Base-by-base conservation (phyloP, 2,888 invertebrate species). In the Epistrophe eligans region DNA sequence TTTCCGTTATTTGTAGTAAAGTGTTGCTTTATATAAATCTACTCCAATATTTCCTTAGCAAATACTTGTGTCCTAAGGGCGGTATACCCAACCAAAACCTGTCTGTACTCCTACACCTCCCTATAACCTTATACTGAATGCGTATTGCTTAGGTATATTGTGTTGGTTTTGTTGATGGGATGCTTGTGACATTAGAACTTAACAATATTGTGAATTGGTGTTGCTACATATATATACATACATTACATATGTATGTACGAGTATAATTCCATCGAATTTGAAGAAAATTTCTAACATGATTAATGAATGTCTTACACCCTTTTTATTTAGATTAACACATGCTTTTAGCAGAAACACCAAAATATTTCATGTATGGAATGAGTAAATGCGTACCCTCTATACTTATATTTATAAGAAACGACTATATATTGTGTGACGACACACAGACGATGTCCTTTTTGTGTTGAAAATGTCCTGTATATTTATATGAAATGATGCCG, bases 1-100 rank as follows among this genome's bases (percentile, higher is more conserved):
- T 52, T 70, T 73, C 66, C 67, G 38, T 76, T 71, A 84, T 76
- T 84, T 79, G 64, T 50, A 71, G 71, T 45, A 66, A 80, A 80
- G 43, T 55, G 73, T 80, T 80, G 80, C 38, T 19, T 72, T 48
- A 55, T 71, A 74, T 70, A 70, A 70, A 80, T 84, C 79, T 71
- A 77, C 80, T 84, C 67, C 50, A 80, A 80, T 80, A 77, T 80
- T 84, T 84, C 76, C 52, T 60, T 52, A 72, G 71, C 71, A 84
- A 79, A 80, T 50, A 74, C 67, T 74, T 70, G 77, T 72, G 32
- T 43, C 43, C 57, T 60, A 7, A 28, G 66, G 72, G 45, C 17
- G 17, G 24, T 1, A 3, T 50, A 55, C 15, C 32, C n/a, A 28
- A 24, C 52, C 11, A 50, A 50, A 19, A 45, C 45, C 15, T 8